Conservation (phyloP, 2,113 vertebrate species). For the Sinocyclocheilus anophthalmus region DNA sequence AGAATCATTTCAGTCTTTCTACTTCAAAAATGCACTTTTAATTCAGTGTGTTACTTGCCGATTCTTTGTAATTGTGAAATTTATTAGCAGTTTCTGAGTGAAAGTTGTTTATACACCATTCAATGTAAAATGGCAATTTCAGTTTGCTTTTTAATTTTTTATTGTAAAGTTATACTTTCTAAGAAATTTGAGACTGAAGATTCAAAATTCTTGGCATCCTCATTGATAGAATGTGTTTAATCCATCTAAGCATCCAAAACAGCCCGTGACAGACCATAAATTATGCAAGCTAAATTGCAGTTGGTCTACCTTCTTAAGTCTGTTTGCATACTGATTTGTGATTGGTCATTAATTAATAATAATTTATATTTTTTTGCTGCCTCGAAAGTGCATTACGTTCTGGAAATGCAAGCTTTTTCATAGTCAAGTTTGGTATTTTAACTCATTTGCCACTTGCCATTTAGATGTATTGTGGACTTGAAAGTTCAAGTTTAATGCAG, state of each 20-base stretch:
- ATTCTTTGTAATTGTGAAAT: too few species aligned
- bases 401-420: neutral
- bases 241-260: neutral
- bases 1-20: too few species aligned
- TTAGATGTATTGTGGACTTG: neutral
- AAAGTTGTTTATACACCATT: too few species aligned
- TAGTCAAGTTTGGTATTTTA: neutral
- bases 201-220: neutral
- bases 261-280: neutral
- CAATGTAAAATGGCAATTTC: too few species aligned
- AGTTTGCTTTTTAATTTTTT: too few species aligned
- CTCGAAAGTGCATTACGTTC: neutral
- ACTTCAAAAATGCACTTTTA: too few species aligned
- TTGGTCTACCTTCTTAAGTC: too few species aligned
- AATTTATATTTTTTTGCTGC: neutral
- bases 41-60: too few species aligned
- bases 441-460: neutral
- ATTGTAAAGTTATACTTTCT: neutral
- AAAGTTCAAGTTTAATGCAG: neutral
- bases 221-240: neutral
- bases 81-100: too few species aligned
- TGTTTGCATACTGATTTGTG: neutral
- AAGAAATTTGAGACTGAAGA: neutral
- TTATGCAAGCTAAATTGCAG: too few species aligned
- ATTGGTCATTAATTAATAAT: neutral